Evolutionary conservation across 2,797 vertebrate species (phyloP).

Genomic region (Scolopax rusticola): DNA sequence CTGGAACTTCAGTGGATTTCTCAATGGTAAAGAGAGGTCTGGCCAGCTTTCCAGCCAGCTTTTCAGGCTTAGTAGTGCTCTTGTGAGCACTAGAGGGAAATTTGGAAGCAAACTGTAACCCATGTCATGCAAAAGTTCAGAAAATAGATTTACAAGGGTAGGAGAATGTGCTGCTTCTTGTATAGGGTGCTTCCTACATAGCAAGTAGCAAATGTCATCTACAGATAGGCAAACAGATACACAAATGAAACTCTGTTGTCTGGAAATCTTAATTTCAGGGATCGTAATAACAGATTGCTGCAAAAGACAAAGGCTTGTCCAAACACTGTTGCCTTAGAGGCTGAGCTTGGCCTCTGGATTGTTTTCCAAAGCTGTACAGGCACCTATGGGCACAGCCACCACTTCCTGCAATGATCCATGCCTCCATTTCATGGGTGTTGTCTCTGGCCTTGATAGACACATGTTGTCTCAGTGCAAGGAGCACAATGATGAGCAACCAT

Average conservation of each 20-base stretch:
- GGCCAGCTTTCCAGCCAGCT: constrained; percentile 15
- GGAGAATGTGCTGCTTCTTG: neutral
- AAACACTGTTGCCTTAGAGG: neutral
- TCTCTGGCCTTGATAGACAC: neutral
- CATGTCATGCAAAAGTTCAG: neutral
- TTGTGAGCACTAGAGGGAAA: neutral
- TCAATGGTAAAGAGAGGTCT: constrained; percentile 19
- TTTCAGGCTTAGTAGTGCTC: neutral
- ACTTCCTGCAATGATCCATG: neutral
- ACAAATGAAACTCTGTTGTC: neutral
- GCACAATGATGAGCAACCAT: rapidly evolving
- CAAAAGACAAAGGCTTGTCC: neutral
- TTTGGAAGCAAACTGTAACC: neutral
- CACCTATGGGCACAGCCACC: neutral
- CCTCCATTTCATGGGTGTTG: rapidly evolving
- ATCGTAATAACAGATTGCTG: neutral
- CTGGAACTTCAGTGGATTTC: constrained; percentile 26
- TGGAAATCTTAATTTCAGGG: neutral
- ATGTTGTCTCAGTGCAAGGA: neutral
- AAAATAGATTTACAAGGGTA: neutral
- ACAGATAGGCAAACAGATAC: neutral
- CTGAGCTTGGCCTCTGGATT: neutral
- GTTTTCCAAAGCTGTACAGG: neutral
- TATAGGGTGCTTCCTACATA: neutral
- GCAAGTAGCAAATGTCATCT: neutral